A percentile compares a stretch with the other conserved stretches of the same genome.
Evolutionary conservation across 2,888 invertebrate species (phyloP).

Genomic region (Melinopterus prodromus): DNA sequence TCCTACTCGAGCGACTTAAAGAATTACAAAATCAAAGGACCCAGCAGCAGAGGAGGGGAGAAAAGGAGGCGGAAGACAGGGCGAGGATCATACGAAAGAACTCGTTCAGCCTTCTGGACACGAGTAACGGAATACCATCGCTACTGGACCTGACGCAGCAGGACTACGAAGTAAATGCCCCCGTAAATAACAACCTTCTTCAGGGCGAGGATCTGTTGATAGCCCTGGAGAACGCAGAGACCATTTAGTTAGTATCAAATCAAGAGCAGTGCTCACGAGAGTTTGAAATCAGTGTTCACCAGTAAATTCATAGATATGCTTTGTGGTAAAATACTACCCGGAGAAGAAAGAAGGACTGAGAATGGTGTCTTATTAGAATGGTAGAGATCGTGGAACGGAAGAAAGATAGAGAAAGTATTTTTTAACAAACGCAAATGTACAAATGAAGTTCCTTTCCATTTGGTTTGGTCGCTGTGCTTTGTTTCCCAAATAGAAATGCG

Average conservation of each 20-base stretch:
- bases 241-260: constrained; percentile 53
- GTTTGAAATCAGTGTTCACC: constrained; percentile 32
- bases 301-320: neutral
- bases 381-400: neutral
- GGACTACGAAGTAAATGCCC: constrained; percentile 66
- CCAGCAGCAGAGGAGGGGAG: constrained; percentile 15
- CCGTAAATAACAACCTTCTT: constrained; percentile 58
- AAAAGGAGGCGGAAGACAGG: constrained; percentile 31
- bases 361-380: neutral
- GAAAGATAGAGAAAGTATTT: neutral
- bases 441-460: neutral
- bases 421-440: neutral
- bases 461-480: neutral
- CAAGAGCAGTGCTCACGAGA: constrained; percentile 36
- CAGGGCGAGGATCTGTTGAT: constrained; percentile 63
- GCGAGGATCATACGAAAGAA: constrained; percentile 53
- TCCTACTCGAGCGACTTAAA: constrained; percentile 28
- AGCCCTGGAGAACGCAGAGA: constrained; percentile 58
- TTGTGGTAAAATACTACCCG: neutral
- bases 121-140: constrained; percentile 58
- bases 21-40: constrained; percentile 20
- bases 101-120: constrained; percentile 58
- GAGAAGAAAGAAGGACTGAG: neutral
- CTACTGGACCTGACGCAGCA: constrained; percentile 62
- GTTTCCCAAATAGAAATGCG: neutral